A percentile compares a stretch with the other conserved stretches of the same genome.
Conservation (phyloP, 2,797 vertebrate species). For the Xiphorhynchus erythropygius region DNA sequence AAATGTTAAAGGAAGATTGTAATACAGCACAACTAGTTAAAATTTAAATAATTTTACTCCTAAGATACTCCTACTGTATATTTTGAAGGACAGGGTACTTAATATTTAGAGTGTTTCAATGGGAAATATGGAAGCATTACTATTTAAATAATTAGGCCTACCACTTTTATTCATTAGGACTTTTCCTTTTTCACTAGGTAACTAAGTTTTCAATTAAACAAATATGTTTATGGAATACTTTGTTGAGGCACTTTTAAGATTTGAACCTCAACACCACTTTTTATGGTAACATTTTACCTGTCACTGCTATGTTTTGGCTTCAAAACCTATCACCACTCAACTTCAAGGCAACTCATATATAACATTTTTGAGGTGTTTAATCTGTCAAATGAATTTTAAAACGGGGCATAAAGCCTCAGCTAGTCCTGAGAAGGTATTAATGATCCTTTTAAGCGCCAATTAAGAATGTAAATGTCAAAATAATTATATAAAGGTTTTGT, state of each 20-base stretch:
- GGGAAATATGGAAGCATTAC: background rate
- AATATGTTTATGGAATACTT: background rate
- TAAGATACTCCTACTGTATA: background rate
- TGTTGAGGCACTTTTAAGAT: background rate
- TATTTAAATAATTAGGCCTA: background rate
- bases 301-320: background rate
- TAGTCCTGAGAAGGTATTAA: constrained; percentile 10
- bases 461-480: constrained; percentile 40
- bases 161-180: background rate
- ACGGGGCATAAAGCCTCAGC: background rate
- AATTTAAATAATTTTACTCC: background rate
- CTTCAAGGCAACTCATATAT: background rate
- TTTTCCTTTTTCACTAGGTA: background rate
- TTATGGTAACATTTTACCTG: background rate
- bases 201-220: background rate
- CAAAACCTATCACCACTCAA: background rate
- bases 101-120: background rate
- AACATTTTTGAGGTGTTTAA: background rate
- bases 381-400: constrained; percentile 3
- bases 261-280: background rate
- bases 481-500: background rate
- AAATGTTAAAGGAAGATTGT: background rate
- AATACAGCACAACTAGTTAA: background rate
- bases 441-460: background rate
- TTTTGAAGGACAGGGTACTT: background rate